Conservation (phyloP, 2,797 vertebrate genomes). For the Hyperoplus immaculatus region DNA sequence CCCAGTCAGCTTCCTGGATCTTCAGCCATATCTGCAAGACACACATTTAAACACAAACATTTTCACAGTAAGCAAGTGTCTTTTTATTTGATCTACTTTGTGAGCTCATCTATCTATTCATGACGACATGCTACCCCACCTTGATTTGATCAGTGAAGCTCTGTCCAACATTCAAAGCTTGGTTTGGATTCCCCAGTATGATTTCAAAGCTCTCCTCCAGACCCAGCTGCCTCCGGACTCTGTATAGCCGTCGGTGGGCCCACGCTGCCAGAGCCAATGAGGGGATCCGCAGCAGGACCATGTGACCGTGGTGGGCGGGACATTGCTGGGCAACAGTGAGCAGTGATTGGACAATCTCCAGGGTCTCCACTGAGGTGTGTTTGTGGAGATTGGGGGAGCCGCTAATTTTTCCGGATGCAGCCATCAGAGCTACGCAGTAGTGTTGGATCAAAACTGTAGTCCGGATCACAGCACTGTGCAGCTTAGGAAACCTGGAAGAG, state of each 20-base stretch:
- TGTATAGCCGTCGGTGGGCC: constrained; percentile 91
- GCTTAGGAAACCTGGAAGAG: constrained; percentile 90
- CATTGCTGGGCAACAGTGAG: constrained; percentile 91
- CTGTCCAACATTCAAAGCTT: constrained; percentile 89
- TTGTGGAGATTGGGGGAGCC: constrained; percentile 88
- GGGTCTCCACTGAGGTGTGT: constrained; percentile 96
- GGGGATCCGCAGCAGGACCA: constrained; percentile 96
- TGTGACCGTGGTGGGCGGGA: constrained; percentile 92
- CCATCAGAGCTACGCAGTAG: constrained; percentile 96
- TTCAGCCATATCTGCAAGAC: constrained; percentile 91
- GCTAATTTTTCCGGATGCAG: constrained; percentile 88
- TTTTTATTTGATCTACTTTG: neutral
- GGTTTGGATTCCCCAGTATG: constrained; percentile 91
- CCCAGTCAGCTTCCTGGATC: constrained; percentile 93
- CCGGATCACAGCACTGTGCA: constrained; percentile 97
- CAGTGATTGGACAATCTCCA: constrained; percentile 95
- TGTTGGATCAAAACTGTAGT: constrained; percentile 96
- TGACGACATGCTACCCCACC: constrained; percentile 74
- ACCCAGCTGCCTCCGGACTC: constrained; percentile 91
- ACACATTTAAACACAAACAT: constrained; percentile 7
- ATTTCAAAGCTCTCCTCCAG: constrained; percentile 95
- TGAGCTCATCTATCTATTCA: neutral
- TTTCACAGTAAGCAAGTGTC: neutral
- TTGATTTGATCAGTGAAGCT: constrained; percentile 93
- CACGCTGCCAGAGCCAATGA: constrained; percentile 91